phyloP scores from a whole-genome alignment of 2,113 vertebrate genomes.

The Acanthisitta chloris region DNA sequence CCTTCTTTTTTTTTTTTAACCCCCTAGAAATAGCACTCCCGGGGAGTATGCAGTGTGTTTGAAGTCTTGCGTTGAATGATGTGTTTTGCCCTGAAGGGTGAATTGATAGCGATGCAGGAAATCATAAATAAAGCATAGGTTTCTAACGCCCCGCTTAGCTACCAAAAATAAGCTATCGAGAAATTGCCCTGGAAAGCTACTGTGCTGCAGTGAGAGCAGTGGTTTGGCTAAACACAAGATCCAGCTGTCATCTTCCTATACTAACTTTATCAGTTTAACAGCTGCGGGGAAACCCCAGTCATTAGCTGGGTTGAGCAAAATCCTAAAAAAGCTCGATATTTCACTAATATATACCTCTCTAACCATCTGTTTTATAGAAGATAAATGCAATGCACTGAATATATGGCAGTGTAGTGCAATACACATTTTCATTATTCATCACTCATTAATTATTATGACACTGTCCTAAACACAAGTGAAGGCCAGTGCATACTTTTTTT shows the following conservation, averaged over 20 bases:
- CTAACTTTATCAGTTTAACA: not conserved
- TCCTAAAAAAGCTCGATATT: not conserved
- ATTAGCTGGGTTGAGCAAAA: not conserved
- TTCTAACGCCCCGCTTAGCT: not conserved
- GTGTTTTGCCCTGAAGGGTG: not conserved
- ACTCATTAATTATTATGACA: not conserved
- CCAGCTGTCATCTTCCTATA: rapidly evolving
- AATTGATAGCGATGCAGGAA: not conserved
- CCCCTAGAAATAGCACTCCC: not conserved
- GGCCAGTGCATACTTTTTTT: not conserved
- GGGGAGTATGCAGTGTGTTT: rapidly evolving
- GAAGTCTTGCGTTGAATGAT: not conserved
- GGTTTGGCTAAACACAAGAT: rapidly evolving
- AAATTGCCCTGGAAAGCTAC: not conserved
- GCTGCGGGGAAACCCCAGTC: not conserved
- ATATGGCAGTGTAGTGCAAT: rapidly evolving
- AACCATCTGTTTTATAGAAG: not conserved
- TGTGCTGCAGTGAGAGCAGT: not conserved
- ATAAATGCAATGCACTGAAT: not conserved
- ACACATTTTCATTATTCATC: not conserved
- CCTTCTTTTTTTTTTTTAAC: no score
- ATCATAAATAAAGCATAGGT: not conserved
- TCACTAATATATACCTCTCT: not conserved
- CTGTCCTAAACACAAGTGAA: not conserved
- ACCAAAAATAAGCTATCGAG: not conserved